Base-by-base conservation (phyloP, 2,797 vertebrate genomes). In the Catharus ustulatus region DNA sequence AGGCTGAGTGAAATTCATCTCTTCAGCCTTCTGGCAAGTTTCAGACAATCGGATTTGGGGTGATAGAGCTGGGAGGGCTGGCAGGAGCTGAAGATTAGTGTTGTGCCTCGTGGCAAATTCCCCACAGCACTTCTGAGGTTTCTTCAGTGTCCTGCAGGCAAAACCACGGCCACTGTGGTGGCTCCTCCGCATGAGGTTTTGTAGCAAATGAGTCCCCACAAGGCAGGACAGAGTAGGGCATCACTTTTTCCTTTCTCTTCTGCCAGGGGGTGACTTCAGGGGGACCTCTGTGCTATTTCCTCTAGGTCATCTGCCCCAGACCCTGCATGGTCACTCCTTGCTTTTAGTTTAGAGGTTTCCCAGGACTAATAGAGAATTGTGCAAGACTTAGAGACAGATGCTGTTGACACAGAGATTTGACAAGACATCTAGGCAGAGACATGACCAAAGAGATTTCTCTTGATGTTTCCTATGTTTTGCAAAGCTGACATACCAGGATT, bases 1-100 rank as follows among this genome's bases (percentile, higher is more conserved):
- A 29, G 43, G 29, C 58, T 85, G 79, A 72, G 30, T 77, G 80
- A 94, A 94, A 94, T 84, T 77, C 84, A 74, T 9, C n/a, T 89
- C 43, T 92, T 67, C 62, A 62, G n/a, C 68, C 43, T 75, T 48
- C 17, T 1, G 13, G 26, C 13, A 43, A 45, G 20, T 79, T 88
- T 76, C 11, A 66, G 38, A n/a, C 29, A 36, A 46, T 89, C 75
- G 76, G 52, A 84, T 87, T 87, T 84, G 76, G 52, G 81, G 20
- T 54, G n/a, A 54, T 79, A 36, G 30, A 64, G 7, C 36, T 80
- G 40, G 11, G 19, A 74, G 32, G 18, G 40, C 29, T 86, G 49
- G 30, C 51, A 87, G 87, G 26, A 72, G 29, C 29, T 80, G 58
- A 29, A 82, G 38, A 58, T 82, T 5, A 0, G 38, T 3, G 0